Conservation (phyloP, 2,888 invertebrate genomes). For the Tenthredo amoena region DNA sequence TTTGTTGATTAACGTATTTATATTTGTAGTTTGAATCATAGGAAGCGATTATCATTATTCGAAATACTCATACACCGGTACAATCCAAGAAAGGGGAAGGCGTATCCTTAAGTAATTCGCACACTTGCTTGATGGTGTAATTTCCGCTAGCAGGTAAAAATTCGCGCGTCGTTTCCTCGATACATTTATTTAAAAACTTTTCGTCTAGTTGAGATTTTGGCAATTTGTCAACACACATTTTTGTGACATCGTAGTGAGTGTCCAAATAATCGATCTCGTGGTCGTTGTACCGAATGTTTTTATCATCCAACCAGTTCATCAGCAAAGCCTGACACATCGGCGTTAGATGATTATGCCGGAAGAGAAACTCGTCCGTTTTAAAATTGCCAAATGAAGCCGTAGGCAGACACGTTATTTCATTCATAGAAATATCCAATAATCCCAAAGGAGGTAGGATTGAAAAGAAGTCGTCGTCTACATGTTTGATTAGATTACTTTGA, state of each 20-base stretch:
- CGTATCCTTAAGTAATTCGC: slow-evolving; percentile 21
- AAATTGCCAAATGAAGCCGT: slow-evolving; percentile 52
- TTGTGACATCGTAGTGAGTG: slow-evolving; percentile 6
- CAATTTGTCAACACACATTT: slow-evolving; percentile 24
- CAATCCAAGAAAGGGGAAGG: slow-evolving; percentile 20
- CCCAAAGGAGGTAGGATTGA: slow-evolving; percentile 53
- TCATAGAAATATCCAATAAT: slow-evolving; percentile 56
- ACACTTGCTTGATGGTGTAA: slow-evolving; percentile 31
- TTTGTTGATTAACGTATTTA: neutral
- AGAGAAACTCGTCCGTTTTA: slow-evolving; percentile 7
- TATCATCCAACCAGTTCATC: slow-evolving; percentile 28
- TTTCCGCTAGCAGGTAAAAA: neutral
- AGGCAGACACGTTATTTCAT: slow-evolving; percentile 56
- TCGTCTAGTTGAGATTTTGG: slow-evolving; percentile 9
- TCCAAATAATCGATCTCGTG: neutral
- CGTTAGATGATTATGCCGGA: slow-evolving; percentile 25
- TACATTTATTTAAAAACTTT: slow-evolving; percentile 5
- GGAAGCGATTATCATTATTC: neutral
- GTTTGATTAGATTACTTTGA: slow-evolving; percentile 41
- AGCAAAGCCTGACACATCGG: slow-evolving; percentile 32
- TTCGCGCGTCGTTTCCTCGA: slow-evolving; percentile 28
- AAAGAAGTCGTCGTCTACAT: slow-evolving; percentile 58
- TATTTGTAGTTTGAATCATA: neutral
- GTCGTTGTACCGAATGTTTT: neutral
- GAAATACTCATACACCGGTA: neutral